A percentile compares a stretch with the other conserved stretches of the same genome.
Conservation (phyloP, 2,888 invertebrate species). For the Ernsta delagoae region DNA sequence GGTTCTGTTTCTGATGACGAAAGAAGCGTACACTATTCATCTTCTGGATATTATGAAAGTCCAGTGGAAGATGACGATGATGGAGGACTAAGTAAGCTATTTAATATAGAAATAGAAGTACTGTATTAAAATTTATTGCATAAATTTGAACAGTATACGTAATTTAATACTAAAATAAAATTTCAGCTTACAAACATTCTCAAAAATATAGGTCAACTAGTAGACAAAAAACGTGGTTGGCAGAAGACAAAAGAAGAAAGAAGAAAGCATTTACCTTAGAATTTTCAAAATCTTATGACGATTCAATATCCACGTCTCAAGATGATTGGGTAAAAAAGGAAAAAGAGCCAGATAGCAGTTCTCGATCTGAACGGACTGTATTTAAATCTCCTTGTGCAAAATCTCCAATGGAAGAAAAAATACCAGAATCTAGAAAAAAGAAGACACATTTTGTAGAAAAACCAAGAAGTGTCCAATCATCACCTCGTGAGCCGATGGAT, state of each 20-base stretch:
- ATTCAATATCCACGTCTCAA: conserved; percentile 80
- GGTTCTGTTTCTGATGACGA: conserved; percentile 88
- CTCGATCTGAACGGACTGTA: conserved; percentile 63
- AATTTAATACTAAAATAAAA: neutral
- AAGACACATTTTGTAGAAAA: conserved; percentile 80
- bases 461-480: conserved; percentile 71
- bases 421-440: conserved; percentile 68
- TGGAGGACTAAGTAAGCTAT: conserved; percentile 75
- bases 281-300: conserved; percentile 86
- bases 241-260: conserved; percentile 89
- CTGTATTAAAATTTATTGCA: too few species aligned
- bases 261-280: conserved; percentile 92
- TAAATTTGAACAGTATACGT: too few species aligned
- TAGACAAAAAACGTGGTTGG: conserved; percentile 84
- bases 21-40: conserved; percentile 89
- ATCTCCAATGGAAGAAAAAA: conserved; percentile 73
- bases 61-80: conserved; percentile 88
- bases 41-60: conserved; percentile 91
- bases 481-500: conserved; percentile 71
- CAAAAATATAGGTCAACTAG: conserved; percentile 75
- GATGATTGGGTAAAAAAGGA: conserved; percentile 75
- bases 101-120: too few species aligned
- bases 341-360: conserved; percentile 63
- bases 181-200: conserved; percentile 79
- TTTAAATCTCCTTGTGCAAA: conserved; percentile 62